phyloP scores from a whole-genome alignment of 1,140 invertebrate species.

The Drosophila sp. region DNA sequence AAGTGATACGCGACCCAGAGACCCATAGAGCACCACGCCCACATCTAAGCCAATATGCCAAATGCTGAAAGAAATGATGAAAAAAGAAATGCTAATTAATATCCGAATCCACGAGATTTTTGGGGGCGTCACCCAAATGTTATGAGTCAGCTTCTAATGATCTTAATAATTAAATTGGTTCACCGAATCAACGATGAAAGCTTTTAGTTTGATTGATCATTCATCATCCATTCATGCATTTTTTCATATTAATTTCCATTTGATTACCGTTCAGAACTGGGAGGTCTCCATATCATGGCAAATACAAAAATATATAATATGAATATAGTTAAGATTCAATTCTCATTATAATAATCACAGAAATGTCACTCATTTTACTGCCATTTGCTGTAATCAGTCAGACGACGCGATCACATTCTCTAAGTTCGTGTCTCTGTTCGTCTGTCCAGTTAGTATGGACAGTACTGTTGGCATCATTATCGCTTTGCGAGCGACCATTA shows the following conservation, averaged over 20 bases:
- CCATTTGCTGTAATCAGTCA: conserved; percentile 24
- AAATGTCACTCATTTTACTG: conserved; percentile 61
- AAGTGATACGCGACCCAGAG: conserved; percentile 78
- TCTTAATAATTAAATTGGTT: conserved; percentile 33
- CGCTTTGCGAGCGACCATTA: conserved; percentile 54
- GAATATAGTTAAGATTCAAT: conserved; percentile 14
- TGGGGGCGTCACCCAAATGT: conserved; percentile 16
- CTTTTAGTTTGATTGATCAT: neutral
- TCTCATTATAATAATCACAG: conserved; percentile 23
- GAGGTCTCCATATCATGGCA: conserved; percentile 15
- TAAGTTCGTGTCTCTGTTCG: neutral
- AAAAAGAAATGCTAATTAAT: conserved; percentile 13
- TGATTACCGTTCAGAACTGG: conserved; percentile 20
- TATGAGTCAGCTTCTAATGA: conserved; percentile 34
- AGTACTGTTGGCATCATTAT: conserved; percentile 53
- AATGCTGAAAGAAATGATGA: conserved; percentile 13
- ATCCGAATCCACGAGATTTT: neutral
- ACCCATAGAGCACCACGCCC: conserved; percentile 36
- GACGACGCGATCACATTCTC: conserved; percentile 27
- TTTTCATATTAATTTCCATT: neutral
- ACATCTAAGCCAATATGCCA: conserved; percentile 28
- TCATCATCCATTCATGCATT: neutral
- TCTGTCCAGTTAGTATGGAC: conserved; percentile 57
- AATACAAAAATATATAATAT: neutral
- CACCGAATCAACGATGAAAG: conserved; percentile 25